Evolutionary conservation across 2,888 invertebrate species (phyloP).

Genomic region (Acrobasis consociella): DNA sequence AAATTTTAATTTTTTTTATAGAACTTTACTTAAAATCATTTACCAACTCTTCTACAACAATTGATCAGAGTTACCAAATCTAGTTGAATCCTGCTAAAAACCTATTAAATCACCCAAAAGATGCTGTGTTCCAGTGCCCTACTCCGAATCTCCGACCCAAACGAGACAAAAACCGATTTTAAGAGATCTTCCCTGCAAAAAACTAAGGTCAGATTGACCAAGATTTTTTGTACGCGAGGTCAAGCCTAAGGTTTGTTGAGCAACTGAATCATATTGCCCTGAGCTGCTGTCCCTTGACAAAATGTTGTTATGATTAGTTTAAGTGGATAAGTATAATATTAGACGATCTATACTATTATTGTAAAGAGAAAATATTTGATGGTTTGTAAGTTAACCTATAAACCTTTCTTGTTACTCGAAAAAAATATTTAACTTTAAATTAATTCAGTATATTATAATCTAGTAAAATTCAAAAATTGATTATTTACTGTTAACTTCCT

Average conservation of each 20-base stretch:
- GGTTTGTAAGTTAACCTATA: too few relatives aligned
- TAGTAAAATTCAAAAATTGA: too few relatives aligned
- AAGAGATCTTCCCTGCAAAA: slow-evolving; percentile 55
- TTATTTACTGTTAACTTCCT: too few relatives aligned
- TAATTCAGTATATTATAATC: too few relatives aligned
- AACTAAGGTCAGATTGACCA: slow-evolving; percentile 57
- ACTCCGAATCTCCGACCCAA: slow-evolving; percentile 45
- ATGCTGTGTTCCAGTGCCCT: slow-evolving; percentile 45
- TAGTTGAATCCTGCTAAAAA: too few relatives aligned
- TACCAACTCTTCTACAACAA: too few relatives aligned
- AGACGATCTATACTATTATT: background rate
- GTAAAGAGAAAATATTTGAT: too few relatives aligned
- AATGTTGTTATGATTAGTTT: background rate
- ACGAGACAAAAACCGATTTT: slow-evolving; percentile 47
- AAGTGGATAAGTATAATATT: background rate
- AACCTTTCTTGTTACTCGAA: too few relatives aligned
- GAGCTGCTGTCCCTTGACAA: slow-evolving; percentile 29
- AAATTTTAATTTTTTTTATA: too few relatives aligned
- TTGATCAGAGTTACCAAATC: too few relatives aligned
- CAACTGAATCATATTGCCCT: slow-evolving; percentile 35
- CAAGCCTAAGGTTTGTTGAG: slow-evolving; percentile 41
- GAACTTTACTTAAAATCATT: too few relatives aligned
- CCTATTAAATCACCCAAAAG: background rate
- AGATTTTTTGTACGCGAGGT: slow-evolving; percentile 52
- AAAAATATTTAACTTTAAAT: too few relatives aligned